phyloP scores from a whole-genome alignment of 2,888 invertebrate genomes.

The Esperia sulphurella region DNA sequence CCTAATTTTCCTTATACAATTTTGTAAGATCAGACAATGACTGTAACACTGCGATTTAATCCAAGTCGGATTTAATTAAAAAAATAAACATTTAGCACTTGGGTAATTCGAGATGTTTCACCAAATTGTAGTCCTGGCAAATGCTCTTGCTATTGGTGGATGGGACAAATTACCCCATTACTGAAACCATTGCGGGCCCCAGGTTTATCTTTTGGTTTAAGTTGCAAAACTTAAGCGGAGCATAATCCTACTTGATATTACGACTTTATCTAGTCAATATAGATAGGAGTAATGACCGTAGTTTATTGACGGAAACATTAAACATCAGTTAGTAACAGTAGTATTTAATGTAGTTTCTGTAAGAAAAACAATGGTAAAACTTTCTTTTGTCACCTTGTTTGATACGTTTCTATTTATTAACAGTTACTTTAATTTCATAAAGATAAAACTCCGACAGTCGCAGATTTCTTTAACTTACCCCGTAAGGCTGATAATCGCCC shows the following conservation, averaged over 20 bases:
- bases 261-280: too few species aligned
- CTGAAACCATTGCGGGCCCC: constrained; percentile 41
- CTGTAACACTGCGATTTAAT: constrained; percentile 10
- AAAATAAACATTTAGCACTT: constrained; percentile 29
- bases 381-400: too few species aligned
- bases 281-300: too few species aligned
- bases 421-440: not conserved
- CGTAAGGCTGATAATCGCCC: constrained; percentile 43
- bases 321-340: too few species aligned
- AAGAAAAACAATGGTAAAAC: too few species aligned
- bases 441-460: not conserved
- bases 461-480: constrained; percentile 28
- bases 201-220: constrained; percentile 30
- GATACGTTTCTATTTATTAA: too few species aligned
- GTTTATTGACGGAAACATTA: too few species aligned
- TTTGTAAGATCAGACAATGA: not conserved
- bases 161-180: constrained; percentile 53
- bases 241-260: too few species aligned
- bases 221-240: constrained; percentile 21
- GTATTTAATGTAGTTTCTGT: too few species aligned
- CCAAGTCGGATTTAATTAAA: constrained; percentile 26
- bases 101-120: constrained; percentile 36
- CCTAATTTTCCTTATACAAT: not conserved
- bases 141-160: constrained; percentile 40
- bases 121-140: constrained; percentile 36